Conservation (phyloP, 2,113 vertebrate genomes). For the Lampris megalopsis region DNA sequence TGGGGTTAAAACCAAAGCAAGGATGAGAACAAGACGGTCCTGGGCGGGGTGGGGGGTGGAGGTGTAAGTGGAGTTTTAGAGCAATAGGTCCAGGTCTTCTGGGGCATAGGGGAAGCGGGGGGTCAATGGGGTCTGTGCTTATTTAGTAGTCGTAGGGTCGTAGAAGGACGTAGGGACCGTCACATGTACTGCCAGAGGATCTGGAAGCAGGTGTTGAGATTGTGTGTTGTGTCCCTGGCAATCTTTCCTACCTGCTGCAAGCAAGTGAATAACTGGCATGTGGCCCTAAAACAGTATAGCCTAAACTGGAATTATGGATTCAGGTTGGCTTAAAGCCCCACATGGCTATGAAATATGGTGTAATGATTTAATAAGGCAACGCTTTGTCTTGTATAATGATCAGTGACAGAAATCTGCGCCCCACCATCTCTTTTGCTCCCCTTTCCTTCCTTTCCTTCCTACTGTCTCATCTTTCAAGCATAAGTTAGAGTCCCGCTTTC, state of each 20-base stretch:
- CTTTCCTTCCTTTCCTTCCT: conserved; percentile 12
- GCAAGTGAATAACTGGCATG: conserved; percentile 29
- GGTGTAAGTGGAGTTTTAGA: no score
- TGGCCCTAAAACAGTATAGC: conserved; percentile 31
- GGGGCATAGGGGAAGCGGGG: no score
- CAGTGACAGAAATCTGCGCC: conserved; percentile 28
- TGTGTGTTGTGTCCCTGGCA: no score
- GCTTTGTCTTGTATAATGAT: conserved; percentile 59
- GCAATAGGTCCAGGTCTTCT: no score
- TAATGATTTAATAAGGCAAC: conserved; percentile 69
- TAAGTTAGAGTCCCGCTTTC: neutral
- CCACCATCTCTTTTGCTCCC: neutral
- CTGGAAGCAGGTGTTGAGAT: no score
- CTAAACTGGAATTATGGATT: conserved; percentile 64
- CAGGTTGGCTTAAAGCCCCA: conserved; percentile 51
- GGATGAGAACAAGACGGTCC: no score
- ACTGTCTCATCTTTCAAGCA: neutral
- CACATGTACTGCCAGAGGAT: no score
- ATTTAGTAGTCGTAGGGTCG: no score
- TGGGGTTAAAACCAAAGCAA: no score
- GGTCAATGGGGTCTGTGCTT: no score
- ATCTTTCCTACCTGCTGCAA: neutral
- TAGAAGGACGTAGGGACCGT: no score
- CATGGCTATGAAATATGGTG: conserved; percentile 65
- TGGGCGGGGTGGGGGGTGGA: no score